Conservation (phyloP, 2,797 vertebrate genomes). For the Acipenser oxyrinchus region DNA sequence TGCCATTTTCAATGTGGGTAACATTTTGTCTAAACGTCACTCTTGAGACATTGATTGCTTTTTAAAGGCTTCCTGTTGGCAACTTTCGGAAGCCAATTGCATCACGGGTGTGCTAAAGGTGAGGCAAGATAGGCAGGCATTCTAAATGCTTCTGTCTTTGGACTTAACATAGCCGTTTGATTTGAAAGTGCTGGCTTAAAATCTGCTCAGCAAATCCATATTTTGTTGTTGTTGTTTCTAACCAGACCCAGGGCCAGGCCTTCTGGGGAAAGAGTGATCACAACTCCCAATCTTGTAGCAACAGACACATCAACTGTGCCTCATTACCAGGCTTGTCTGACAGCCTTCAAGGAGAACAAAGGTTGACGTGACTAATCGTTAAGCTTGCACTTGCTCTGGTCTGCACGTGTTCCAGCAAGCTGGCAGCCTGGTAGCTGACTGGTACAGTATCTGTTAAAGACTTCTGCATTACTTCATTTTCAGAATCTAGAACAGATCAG, state of each 20-base stretch:
- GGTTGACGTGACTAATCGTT: slow-evolving; percentile 62
- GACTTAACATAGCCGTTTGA: not conserved
- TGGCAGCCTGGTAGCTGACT: slow-evolving; percentile 46
- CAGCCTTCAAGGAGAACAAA: slow-evolving; percentile 58
- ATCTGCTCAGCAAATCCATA: not conserved
- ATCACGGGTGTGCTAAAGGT: too few relatives aligned
- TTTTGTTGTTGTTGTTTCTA: not conserved
- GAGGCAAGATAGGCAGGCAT: too few relatives aligned
- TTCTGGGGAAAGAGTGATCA: slow-evolving; percentile 6
- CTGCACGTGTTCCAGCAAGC: slow-evolving; percentile 52
- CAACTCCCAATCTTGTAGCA: slow-evolving; percentile 34
- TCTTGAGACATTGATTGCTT: too few relatives aligned
- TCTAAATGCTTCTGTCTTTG: not conserved
- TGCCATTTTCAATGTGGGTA: too few relatives aligned
- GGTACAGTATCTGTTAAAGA: slow-evolving; percentile 32
- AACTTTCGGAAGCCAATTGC: too few relatives aligned
- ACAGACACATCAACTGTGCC: slow-evolving; percentile 43
- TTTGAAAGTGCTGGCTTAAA: not conserved
- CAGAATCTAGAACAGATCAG: too few relatives aligned
- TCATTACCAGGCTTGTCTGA: slow-evolving; percentile 45
- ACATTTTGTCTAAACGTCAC: too few relatives aligned
- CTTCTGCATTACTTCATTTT: not conserved
- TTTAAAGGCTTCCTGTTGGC: too few relatives aligned
- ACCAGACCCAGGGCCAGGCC: slow-evolving; percentile 10
- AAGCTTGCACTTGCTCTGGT: slow-evolving; percentile 48